Evolutionary conservation across 1,140 invertebrate genomes (phyloP).

Genomic region (Lepidurus arcticus): DNA sequence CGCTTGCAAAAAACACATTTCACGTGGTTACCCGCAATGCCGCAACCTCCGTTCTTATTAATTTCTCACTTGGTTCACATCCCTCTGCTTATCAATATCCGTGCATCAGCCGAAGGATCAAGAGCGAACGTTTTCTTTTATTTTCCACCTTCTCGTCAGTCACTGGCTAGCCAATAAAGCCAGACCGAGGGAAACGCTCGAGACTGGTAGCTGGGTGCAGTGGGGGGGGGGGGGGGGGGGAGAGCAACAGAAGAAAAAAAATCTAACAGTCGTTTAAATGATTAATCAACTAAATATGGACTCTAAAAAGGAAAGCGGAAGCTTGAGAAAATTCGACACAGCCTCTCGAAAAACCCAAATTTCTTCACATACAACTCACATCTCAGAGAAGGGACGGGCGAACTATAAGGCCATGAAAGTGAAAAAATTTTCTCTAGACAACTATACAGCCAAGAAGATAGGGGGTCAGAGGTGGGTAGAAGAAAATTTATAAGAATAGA

Average conservation of each 20-base stretch:
- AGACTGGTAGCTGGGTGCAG: background rate
- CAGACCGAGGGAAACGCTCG: background rate
- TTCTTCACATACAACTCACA: background rate
- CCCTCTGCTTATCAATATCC: conserved; percentile 7
- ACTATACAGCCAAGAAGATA: background rate
- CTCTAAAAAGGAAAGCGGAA: background rate
- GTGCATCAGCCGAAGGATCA: conserved; percentile 1
- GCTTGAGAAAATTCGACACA: background rate
- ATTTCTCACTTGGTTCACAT: background rate
- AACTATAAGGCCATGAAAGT: background rate
- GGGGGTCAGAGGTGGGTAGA: background rate
- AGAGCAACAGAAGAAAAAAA: no score
- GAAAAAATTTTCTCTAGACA: background rate
- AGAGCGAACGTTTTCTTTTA: conserved; percentile 9
- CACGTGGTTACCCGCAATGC: background rate
- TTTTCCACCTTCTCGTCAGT: background rate
- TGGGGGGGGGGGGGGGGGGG: no score
- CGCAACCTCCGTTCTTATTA: conserved; percentile 1
- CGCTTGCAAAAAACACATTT: background rate
- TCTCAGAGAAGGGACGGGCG: conserved; percentile 1
- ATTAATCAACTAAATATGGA: no score
- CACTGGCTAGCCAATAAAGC: background rate
- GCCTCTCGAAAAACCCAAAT: background rate
- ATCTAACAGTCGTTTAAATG: no score
- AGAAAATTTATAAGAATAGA: background rate